Base-by-base conservation (phyloP, 2,888 invertebrate genomes). In the Erannis defoliaria region DNA sequence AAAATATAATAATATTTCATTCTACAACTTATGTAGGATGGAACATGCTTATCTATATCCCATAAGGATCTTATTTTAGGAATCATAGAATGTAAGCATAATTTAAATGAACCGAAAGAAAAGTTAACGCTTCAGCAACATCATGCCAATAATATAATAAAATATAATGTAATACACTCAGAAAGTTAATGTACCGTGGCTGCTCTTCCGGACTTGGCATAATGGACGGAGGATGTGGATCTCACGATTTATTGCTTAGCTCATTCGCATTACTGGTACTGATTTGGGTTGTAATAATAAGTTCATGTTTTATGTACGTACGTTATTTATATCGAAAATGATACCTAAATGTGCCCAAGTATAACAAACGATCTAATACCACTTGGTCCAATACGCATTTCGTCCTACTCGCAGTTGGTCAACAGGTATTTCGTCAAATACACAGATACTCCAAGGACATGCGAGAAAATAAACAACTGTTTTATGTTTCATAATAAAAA, bases 111-210 rank as follows among this genome's bases (percentile, higher is more conserved):
- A 31, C 2, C 19, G n/a, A 9, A 43, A 35, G 26, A 10, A 31
- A 46, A 38, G 49, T 18, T 14, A 38, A 29, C 19, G 29, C 37
- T 45, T 31, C 53, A 53, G 53, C 53, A 58, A 53, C 18, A 43
- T 5, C 31, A 55, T 14, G 53, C 51, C 48, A 53, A 64, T 58
- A 50, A 60, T 50, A 55, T 57, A 48, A 57, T 54, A 42, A 51
- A 51, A 57, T 50, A 64, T 64, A 57, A 57, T 53, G 50, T 45
- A 40, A 50, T 55, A 55, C 49, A 38, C 51, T 61, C 57, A 16
- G 60, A 63, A 65, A 70, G 67, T 74, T 76, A 76, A 76, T 76
- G 72, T 67, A 59, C 63, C 71, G 57, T 60, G 67, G 61, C 57
- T 37, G 26, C 62, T 43, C 70, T 66, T 70, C 69, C 68, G 53